Conservation (phyloP, 2,888 invertebrate genomes). For the Blastobasis lacticolella region DNA sequence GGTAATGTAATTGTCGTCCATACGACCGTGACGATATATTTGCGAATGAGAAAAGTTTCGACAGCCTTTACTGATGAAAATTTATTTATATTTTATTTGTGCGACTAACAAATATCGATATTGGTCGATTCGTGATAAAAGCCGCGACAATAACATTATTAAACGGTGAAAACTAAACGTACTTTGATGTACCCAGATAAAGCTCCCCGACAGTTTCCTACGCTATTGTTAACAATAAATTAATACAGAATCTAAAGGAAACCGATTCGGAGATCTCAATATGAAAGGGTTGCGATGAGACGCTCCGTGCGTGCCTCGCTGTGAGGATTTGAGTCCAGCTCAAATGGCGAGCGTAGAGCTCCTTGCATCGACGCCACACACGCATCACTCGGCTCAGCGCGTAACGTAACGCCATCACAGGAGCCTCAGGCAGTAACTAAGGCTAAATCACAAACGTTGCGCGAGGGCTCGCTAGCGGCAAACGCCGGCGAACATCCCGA, state of each 20-base stretch:
- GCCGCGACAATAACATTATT: constrained; percentile 15
- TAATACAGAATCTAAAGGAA: constrained; percentile 72
- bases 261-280: constrained; percentile 71
- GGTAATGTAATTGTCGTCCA: too few relatives aligned
- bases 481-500: constrained; percentile 48
- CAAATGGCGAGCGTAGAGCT: constrained; percentile 64
- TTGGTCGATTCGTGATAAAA: too few relatives aligned
- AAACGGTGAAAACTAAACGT: constrained; percentile 48
- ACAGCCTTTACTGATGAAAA: too few relatives aligned
- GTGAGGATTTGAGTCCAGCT: constrained; percentile 70
- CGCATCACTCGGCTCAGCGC: constrained; percentile 34
- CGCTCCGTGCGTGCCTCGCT: constrained; percentile 64
- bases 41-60: too few relatives aligned
- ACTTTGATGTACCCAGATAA: constrained; percentile 51
- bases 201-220: constrained; percentile 64
- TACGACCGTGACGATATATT: too few relatives aligned
- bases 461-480: constrained; percentile 44
- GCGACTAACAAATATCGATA: background rate
- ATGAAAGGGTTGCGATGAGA: constrained; percentile 51
- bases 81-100: background rate
- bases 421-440: constrained; percentile 67
- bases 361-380: constrained; percentile 46
- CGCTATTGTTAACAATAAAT: constrained; percentile 71
- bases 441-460: constrained; percentile 71
- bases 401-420: constrained; percentile 44